A percentile compares a stretch with the other conserved stretches of the same genome.
Conservation (phyloP, 1,140 invertebrate genomes). For the Drosophila tropicalis region DNA sequence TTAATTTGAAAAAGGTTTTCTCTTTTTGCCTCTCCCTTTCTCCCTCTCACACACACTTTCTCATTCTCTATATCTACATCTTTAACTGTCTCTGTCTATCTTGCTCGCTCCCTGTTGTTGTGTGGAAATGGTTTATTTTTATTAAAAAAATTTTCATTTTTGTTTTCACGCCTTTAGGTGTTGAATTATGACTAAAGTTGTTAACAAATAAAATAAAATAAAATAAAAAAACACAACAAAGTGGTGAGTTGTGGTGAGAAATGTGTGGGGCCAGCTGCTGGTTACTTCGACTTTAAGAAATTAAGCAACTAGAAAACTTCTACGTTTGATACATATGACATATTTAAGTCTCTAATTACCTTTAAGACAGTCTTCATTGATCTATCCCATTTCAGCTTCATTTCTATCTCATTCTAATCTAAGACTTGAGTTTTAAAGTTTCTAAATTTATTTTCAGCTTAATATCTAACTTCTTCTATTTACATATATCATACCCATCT, state of each 20-base stretch:
- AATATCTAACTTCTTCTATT: too few relatives aligned
- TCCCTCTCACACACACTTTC: slow-evolving; percentile 11
- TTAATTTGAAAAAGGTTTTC: slow-evolving; percentile 79
- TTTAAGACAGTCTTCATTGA: too few relatives aligned
- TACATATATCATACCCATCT: too few relatives aligned
- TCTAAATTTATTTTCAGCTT: too few relatives aligned
- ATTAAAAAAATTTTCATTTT: slow-evolving; percentile 45
- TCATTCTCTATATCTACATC: slow-evolving; percentile 5
- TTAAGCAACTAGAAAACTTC: background rate
- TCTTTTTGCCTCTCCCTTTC: slow-evolving; percentile 21
- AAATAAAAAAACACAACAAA: background rate
- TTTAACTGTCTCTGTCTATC: slow-evolving; percentile 17
- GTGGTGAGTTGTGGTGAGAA: background rate
- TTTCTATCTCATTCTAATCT: too few relatives aligned
- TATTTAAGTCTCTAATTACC: too few relatives aligned
- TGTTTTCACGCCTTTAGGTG: slow-evolving; percentile 56
- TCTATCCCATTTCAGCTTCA: too few relatives aligned
- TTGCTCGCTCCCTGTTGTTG: slow-evolving; percentile 6
- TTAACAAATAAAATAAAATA: slow-evolving; percentile 34
- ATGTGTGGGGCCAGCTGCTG: background rate
- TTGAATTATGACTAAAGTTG: slow-evolving; percentile 80
- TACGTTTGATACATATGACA: background rate
- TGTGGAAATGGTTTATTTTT: slow-evolving; percentile 45
- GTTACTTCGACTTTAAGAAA: background rate
- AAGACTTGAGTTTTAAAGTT: too few relatives aligned